Evolutionary conservation across 2,113 vertebrate genomes (phyloP).

Genomic region (Muscicapa adusta): DNA sequence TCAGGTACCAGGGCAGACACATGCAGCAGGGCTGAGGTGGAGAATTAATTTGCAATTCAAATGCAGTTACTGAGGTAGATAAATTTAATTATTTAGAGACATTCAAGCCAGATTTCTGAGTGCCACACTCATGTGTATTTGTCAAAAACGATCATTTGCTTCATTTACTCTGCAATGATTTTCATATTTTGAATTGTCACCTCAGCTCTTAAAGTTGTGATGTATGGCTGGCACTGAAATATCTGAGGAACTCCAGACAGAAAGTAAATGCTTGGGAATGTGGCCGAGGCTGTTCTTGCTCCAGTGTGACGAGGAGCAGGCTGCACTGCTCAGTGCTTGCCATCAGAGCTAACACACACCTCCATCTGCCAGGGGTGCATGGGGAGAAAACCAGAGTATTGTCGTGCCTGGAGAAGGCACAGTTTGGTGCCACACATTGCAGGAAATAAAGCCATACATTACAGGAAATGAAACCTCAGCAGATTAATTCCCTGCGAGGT

Average conservation of each 20-base stretch:
- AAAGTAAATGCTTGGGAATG: conserved; percentile 14
- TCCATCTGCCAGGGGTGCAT: not conserved
- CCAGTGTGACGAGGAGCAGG: not conserved
- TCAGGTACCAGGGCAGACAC: not conserved
- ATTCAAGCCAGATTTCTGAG: conserved; percentile 58
- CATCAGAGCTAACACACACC: not conserved
- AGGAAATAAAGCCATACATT: not conserved
- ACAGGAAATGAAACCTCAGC: not conserved
- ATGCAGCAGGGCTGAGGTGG: not conserved
- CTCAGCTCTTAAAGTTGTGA: conserved; percentile 40
- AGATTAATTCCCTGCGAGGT: not conserved
- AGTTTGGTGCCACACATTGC: not conserved
- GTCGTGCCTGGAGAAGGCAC: not conserved
- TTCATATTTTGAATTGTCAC: conserved; percentile 42
- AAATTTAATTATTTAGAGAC: conserved; percentile 68
- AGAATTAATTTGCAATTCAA: conserved; percentile 59
- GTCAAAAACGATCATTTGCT: conserved; percentile 65
- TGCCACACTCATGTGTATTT: conserved; percentile 56
- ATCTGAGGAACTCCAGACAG: conserved; percentile 39
- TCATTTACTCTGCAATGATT: conserved; percentile 60
- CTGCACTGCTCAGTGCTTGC: not conserved
- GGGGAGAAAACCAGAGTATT: not conserved
- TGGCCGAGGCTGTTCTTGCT: conserved; percentile 7
- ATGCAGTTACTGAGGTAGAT: conserved; percentile 58
- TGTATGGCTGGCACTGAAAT: conserved; percentile 49